Conservation (phyloP, 2,113 vertebrate genomes). For the Symphodus melops region DNA sequence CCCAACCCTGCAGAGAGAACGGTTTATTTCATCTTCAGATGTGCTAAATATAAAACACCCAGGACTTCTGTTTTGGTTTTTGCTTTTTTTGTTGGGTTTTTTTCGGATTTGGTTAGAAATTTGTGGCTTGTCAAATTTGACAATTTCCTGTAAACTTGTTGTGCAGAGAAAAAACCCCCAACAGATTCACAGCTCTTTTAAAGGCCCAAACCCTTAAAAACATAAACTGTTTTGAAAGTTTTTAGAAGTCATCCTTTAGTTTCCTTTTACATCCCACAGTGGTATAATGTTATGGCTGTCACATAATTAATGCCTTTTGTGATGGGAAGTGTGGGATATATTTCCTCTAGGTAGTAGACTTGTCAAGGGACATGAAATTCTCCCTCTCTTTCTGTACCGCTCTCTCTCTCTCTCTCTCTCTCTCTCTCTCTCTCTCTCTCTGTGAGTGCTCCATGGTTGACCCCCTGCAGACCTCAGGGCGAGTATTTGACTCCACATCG, state of each 20-base stretch:
- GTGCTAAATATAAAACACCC: neutral
- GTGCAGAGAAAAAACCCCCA: neutral
- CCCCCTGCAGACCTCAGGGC: conserved; percentile 65
- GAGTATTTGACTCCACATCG: conserved; percentile 67
- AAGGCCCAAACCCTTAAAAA: neutral
- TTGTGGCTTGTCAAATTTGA: neutral
- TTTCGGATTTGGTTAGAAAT: neutral
- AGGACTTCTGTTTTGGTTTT: neutral
- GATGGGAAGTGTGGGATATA: conserved; percentile 43
- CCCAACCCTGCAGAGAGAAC: neutral
- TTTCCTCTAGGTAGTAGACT: conserved; percentile 44
- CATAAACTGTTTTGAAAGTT: neutral
- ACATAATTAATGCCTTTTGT: conserved; percentile 47
- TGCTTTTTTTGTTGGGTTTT: neutral
- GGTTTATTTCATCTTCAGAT: neutral
- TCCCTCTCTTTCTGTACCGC: neutral
- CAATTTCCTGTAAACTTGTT: neutral
- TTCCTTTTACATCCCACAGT: conserved; percentile 28
- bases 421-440: conserved; percentile 17
- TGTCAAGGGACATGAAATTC: conserved; percentile 41
- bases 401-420: conserved; percentile 15
- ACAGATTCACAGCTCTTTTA: neutral
- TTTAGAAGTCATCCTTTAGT: neutral
- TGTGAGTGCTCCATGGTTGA: conserved; percentile 52
- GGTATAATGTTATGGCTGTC: conserved; percentile 27